phyloP scores from a whole-genome alignment of 2,797 vertebrate genomes.

The Nyctibius grandis region DNA sequence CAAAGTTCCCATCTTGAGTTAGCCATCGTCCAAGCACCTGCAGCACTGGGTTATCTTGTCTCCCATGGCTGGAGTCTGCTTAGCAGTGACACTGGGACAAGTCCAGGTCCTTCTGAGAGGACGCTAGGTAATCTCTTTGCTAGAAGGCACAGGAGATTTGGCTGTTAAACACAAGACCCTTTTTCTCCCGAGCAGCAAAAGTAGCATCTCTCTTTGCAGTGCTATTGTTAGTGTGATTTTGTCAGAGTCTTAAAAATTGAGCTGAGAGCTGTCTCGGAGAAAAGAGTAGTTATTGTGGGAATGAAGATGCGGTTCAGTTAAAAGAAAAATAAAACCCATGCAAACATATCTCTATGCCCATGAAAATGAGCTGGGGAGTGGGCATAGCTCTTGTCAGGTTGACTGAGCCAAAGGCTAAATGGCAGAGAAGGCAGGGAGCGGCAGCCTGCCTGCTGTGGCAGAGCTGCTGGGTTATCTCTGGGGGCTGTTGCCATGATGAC shows the following conservation, averaged over 20 bases:
- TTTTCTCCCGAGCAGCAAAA: neutral
- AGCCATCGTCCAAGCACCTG: accelerated
- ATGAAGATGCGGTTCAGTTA: neutral
- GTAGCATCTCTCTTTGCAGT: neutral
- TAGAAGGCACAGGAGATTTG: neutral
- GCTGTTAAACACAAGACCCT: neutral
- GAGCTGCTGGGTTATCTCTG: constrained; percentile 19
- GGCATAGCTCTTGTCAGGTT: neutral
- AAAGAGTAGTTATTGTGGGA: neutral
- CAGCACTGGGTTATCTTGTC: neutral
- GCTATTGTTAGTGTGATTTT: neutral
- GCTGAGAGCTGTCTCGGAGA: neutral
- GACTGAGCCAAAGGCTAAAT: neutral
- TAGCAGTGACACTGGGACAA: neutral
- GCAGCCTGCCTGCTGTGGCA: neutral
- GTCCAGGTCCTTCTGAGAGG: neutral
- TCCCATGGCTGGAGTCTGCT: neutral
- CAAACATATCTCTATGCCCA: neutral
- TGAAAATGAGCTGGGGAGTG: neutral
- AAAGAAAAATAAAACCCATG: neutral
- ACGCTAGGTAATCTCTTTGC: neutral
- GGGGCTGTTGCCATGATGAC: constrained; percentile 11
- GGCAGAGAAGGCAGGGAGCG: neutral
- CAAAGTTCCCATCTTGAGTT: neutral
- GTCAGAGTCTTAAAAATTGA: neutral